phyloP scores from a whole-genome alignment of 2,888 invertebrate genomes.

The Germaria angustata region DNA sequence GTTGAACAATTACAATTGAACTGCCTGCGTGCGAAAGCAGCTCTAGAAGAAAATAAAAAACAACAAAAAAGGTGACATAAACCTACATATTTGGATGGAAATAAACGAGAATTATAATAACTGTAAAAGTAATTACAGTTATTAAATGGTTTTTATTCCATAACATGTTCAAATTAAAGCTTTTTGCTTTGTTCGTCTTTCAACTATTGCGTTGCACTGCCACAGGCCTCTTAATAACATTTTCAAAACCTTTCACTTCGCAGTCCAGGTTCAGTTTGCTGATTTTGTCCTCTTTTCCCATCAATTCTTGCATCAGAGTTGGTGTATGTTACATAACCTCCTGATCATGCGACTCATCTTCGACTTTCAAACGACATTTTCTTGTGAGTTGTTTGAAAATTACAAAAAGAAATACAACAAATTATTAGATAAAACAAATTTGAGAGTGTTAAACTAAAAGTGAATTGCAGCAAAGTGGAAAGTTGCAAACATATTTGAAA shows the following conservation, averaged over 20 bases:
- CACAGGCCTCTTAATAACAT: neutral
- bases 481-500: no score
- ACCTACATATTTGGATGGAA: neutral
- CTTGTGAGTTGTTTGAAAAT: neutral
- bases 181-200: no score
- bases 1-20: slow-evolving; percentile 22
- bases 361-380: slow-evolving; percentile 52
- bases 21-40: neutral
- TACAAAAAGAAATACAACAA: slow-evolving; percentile 16
- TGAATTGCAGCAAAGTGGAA: no score
- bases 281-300: slow-evolving; percentile 12
- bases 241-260: slow-evolving; percentile 27
- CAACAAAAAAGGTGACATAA: slow-evolving; percentile 22
- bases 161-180: no score
- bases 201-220: neutral
- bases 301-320: neutral
- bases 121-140: slow-evolving; percentile 20
- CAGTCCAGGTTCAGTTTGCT: neutral
- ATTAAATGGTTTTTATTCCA: neutral
- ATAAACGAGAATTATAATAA: neutral
- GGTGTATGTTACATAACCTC: neutral
- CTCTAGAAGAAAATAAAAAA: no score
- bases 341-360: slow-evolving; percentile 33
- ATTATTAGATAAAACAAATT: slow-evolving; percentile 4
- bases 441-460: no score